These are phyloP conservation scores for Saxidomus purpurata DNA, from an alignment of 1,140 invertebrate species.

Conservation along the genomic window DNA sequence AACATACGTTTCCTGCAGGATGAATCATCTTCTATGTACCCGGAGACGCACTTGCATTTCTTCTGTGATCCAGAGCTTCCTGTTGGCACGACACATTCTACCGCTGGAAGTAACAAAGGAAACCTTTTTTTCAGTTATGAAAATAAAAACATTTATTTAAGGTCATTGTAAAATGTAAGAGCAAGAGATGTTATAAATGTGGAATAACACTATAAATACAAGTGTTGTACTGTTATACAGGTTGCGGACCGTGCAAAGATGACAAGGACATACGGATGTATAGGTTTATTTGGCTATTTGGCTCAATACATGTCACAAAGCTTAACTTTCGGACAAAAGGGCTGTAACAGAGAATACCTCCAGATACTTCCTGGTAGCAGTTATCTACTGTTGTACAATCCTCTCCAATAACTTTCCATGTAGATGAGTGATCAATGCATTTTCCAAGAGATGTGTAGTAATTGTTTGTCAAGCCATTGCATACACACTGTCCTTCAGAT, in stretches of 20 bases:
- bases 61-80: constrained; percentile 6
- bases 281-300: too few species aligned
- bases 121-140: too few species aligned
- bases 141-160: too few species aligned
- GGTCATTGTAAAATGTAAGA: too few species aligned
- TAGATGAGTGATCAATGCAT: background rate
- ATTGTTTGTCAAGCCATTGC: background rate
- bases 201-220: too few species aligned
- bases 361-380: background rate
- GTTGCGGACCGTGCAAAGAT: too few species aligned
- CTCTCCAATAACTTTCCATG: constrained; percentile 11
- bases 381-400: background rate
- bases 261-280: too few species aligned
- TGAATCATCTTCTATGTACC: background rate
- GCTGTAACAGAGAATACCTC: too few species aligned
- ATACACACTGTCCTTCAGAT: background rate
- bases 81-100: background rate
- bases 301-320: too few species aligned
- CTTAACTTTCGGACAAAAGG: too few species aligned
- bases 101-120: background rate
- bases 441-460: background rate
- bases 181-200: too few species aligned
- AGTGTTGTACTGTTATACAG: too few species aligned
- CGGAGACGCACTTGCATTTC: background rate
- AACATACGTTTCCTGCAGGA: constrained; percentile 18